A percentile compares a stretch with the other conserved stretches of the same genome.
phyloP scores from a whole-genome alignment of 2,888 invertebrate genomes.

The Enoplolaimus lenunculus region DNA sequence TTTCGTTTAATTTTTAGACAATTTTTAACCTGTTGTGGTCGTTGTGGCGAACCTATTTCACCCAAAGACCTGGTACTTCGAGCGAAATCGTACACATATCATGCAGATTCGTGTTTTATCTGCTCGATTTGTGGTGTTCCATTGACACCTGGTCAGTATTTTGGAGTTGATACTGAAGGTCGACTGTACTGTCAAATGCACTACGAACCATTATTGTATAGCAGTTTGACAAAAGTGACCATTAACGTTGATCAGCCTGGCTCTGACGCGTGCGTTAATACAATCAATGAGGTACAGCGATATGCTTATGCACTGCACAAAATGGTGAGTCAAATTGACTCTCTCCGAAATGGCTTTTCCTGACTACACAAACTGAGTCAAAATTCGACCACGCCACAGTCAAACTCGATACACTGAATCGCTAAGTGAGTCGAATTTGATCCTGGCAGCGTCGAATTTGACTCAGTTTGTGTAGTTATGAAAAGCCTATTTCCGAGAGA shows the following conservation, averaged over 20 bases:
- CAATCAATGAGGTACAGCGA: too few relatives aligned
- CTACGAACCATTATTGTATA: conserved; percentile 24
- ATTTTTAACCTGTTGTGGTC: conserved; percentile 70
- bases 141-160: conserved; percentile 73
- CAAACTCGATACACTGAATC: too few relatives aligned
- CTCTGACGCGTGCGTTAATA: not conserved
- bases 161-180: conserved; percentile 59
- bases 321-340: too few relatives aligned
- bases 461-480: too few relatives aligned
- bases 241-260: not conserved
- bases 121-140: conserved; percentile 67
- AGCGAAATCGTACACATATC: conserved; percentile 68
- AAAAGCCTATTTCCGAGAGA: too few relatives aligned
- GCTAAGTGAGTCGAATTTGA: too few relatives aligned
- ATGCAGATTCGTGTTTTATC: conserved; percentile 72
- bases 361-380: too few relatives aligned
- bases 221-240: not conserved
- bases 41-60: conserved; percentile 67
- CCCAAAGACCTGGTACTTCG: conserved; percentile 78
- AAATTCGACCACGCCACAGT: too few relatives aligned
- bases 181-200: conserved; percentile 31
- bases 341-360: too few relatives aligned
- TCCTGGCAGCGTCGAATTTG: too few relatives aligned
- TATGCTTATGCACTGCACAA: too few relatives aligned
- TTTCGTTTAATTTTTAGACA: conserved; percentile 51